Conservation (phyloP, 2,888 invertebrate species). For the Heliconius hortense region DNA sequence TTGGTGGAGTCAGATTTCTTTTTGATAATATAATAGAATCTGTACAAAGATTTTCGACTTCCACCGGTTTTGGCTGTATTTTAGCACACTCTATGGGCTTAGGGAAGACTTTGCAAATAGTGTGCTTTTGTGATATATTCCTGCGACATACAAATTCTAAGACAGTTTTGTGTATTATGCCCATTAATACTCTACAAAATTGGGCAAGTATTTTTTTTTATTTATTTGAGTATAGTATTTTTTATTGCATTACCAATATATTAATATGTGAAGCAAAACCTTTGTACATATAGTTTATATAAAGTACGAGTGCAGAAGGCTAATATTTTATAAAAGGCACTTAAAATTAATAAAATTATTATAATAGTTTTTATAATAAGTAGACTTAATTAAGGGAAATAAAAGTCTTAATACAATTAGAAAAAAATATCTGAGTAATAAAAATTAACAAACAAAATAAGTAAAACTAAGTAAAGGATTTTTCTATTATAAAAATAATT, state of each 20-base stretch:
- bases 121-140: conserved; percentile 98
- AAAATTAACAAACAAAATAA: too few species aligned
- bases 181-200: conserved; percentile 98
- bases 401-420: too few species aligned
- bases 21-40: conserved; percentile 99
- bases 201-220: conserved; percentile 84
- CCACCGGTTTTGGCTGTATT: conserved; percentile 97
- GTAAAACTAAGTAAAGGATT: too few species aligned
- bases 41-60: conserved; percentile 91
- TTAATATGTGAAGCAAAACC: neutral
- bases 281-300: too few species aligned
- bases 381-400: too few species aligned
- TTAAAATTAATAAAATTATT: too few species aligned
- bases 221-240: neutral
- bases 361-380: too few species aligned
- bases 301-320: too few species aligned
- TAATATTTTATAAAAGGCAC: too few species aligned
- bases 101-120: conserved; percentile 98
- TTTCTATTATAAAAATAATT: too few species aligned
- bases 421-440: too few species aligned
- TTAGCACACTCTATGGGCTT: conserved; percentile 99
- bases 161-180: conserved; percentile 97
- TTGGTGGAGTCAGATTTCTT: conserved; percentile 96
- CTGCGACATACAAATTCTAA: conserved; percentile 93
- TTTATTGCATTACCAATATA: neutral